phyloP scores from a whole-genome alignment of 2,888 invertebrate genomes.

The Thymelicus lineola region DNA sequence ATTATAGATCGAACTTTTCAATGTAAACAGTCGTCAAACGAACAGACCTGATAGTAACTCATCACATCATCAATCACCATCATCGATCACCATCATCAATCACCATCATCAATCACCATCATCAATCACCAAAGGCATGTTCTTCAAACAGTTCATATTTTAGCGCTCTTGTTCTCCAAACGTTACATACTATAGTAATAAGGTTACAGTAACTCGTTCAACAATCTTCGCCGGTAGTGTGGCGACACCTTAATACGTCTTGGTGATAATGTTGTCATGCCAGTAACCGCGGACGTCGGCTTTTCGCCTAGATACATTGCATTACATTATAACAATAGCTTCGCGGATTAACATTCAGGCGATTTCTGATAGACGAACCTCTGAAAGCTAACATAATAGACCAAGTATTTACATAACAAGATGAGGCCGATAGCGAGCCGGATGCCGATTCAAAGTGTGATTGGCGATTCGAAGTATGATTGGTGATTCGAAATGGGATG shows the following conservation, averaged over 20 bases:
- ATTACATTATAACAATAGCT: slow-evolving; percentile 61
- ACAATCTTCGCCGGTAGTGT: background rate
- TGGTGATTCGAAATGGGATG: background rate
- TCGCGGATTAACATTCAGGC: slow-evolving; percentile 52
- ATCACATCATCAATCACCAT: too few relatives aligned
- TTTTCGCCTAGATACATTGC: slow-evolving; percentile 68
- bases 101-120: too few relatives aligned
- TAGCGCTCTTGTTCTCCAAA: too few relatives aligned
- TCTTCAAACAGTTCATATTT: too few relatives aligned
- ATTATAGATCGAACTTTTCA: too few relatives aligned
- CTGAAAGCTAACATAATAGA: slow-evolving; percentile 32
- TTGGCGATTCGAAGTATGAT: slow-evolving; percentile 6
- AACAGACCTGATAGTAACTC: too few relatives aligned
- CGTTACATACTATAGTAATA: too few relatives aligned
- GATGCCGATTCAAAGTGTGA: slow-evolving; percentile 27
- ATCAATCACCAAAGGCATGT: too few relatives aligned
- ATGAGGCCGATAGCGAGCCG: slow-evolving; percentile 28
- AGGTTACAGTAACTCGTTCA: background rate
- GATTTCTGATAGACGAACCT: slow-evolving; percentile 55
- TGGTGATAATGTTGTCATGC: slow-evolving; percentile 50
- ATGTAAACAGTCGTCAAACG: too few relatives aligned
- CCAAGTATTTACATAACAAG: slow-evolving; percentile 34
- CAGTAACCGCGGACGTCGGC: slow-evolving; percentile 62
- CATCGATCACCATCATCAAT: too few relatives aligned
- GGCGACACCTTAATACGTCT: slow-evolving; percentile 10